phyloP scores from a whole-genome alignment of 2,888 invertebrate genomes.

The Agrilus biguttatus region DNA sequence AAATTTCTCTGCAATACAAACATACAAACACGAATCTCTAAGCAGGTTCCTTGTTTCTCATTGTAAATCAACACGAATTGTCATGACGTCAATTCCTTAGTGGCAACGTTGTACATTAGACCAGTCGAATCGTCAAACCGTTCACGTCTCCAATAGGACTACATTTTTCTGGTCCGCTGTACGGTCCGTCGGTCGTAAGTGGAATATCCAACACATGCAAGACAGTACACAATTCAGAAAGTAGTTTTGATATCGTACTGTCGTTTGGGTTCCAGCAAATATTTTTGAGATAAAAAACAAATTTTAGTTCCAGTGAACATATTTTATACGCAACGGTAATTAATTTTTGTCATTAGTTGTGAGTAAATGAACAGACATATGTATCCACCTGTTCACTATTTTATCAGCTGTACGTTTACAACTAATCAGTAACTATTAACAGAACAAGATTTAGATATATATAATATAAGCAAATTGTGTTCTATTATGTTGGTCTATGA shows the following conservation, averaged over 20 bases:
- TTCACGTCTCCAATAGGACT: slow-evolving; percentile 8
- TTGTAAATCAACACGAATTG: slow-evolving; percentile 31
- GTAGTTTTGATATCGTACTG: slow-evolving; percentile 8
- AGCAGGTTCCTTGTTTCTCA: slow-evolving; percentile 30
- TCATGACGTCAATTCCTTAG: slow-evolving; percentile 24
- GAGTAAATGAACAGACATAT: too few species aligned
- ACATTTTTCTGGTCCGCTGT: slow-evolving; percentile 12
- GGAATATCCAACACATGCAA: slow-evolving; percentile 26
- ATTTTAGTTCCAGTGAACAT: too few species aligned
- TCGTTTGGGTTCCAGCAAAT: background rate
- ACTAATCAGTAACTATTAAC: too few species aligned
- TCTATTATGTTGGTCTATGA: too few species aligned
- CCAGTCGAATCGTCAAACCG: slow-evolving; percentile 11
- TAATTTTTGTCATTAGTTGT: too few species aligned
- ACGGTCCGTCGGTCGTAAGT: slow-evolving; percentile 16
- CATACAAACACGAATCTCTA: slow-evolving; percentile 17
- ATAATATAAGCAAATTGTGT: too few species aligned
- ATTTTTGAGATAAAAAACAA: too few species aligned
- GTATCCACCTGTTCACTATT: too few species aligned
- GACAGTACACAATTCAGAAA: slow-evolving; percentile 26
- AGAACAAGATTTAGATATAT: too few species aligned
- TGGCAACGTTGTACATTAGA: slow-evolving; percentile 24
- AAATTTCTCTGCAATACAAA: too few species aligned
- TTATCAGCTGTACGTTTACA: too few species aligned
- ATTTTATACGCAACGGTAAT: too few species aligned